phyloP scores from a whole-genome alignment of 2,113 vertebrate genomes.

The Cyanoramphus novaezelandiae region DNA sequence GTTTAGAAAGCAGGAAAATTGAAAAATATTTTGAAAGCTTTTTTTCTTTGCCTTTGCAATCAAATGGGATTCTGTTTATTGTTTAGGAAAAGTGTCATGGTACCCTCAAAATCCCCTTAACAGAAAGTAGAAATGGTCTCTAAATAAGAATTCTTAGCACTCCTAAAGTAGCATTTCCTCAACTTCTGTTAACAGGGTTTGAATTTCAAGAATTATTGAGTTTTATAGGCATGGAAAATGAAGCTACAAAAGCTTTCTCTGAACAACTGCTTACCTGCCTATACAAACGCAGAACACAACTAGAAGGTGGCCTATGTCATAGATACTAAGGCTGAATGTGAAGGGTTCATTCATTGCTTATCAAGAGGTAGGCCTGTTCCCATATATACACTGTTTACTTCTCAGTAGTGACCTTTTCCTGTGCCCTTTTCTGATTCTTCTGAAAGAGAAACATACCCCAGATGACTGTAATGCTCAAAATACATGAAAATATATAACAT shows the following conservation, averaged over 20 bases:
- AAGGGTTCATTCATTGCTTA: background rate
- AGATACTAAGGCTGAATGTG: background rate
- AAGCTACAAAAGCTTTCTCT: background rate
- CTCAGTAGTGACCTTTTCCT: background rate
- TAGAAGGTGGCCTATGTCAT: background rate
- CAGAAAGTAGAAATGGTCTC: background rate
- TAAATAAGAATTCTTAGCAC: background rate
- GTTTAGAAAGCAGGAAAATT: background rate
- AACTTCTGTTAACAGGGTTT: background rate
- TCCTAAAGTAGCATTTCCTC: background rate
- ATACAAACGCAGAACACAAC: background rate
- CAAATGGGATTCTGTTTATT: background rate
- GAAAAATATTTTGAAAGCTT: background rate
- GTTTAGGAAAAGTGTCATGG: background rate
- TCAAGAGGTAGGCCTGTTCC: background rate
- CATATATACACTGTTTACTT: background rate
- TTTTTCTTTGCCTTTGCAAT: background rate
- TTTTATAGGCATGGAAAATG: background rate
- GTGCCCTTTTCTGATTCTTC: background rate
- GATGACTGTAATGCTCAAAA: background rate
- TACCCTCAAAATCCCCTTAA: background rate
- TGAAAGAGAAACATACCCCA: background rate
- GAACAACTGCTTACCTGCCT: background rate
- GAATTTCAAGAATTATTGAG: background rate
- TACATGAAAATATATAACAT: background rate